A percentile compares a stretch with the other conserved stretches of the same genome.
Conservation (phyloP, 2,113 vertebrate species). For the Agelaius tricolor region DNA sequence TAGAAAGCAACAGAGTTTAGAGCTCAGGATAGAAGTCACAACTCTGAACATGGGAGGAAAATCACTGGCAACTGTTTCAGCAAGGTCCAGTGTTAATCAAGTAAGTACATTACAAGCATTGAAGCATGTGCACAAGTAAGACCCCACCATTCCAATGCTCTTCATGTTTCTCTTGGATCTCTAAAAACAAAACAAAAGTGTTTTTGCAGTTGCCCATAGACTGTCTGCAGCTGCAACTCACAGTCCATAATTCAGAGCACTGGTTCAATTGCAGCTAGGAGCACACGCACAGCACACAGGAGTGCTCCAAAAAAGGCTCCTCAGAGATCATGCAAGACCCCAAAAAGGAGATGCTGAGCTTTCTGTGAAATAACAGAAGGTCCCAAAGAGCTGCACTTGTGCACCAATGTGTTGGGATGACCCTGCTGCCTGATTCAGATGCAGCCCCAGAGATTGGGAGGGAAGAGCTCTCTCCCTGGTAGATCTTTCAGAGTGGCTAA, state of each 20-base stretch:
- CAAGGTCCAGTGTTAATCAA: not conserved
- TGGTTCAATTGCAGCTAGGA: not conserved
- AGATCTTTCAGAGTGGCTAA: not conserved
- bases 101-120: not conserved
- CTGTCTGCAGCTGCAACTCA: not conserved
- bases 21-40: not conserved
- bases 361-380: not conserved
- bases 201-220: not conserved
- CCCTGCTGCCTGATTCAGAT: not conserved
- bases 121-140: not conserved
- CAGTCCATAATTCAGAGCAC: not conserved
- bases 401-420: not conserved
- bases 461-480: not conserved
- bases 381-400: not conserved
- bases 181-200: not conserved
- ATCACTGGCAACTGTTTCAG: not conserved
- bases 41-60: not conserved
- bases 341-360: not conserved
- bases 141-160: fast-evolving
- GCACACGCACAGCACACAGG: not conserved
- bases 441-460: not conserved
- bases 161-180: not conserved
- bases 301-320: not conserved
- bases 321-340: not conserved
- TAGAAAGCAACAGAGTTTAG: not conserved